These are phyloP conservation scores for Zygothrica quintamaculata DNA, from an alignment of 2,888 invertebrate genomes.

Conservation along the genomic window DNA sequence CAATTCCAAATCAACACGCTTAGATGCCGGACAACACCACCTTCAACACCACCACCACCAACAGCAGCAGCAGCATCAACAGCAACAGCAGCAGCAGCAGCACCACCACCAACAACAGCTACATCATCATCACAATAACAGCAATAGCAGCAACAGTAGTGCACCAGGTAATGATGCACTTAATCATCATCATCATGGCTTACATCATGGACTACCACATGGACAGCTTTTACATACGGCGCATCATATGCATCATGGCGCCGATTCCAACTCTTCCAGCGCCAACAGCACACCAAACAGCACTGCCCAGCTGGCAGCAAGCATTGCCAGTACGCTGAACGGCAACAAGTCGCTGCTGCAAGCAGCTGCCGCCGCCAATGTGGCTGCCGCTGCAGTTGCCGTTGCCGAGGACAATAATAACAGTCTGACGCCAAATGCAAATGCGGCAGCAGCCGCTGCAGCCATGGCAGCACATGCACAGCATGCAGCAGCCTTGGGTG, in stretches of 20 bases:
- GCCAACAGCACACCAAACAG: slow-evolving; percentile 85
- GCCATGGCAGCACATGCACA: slow-evolving; percentile 76
- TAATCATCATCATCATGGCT: slow-evolving; percentile 50
- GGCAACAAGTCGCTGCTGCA: slow-evolving; percentile 70
- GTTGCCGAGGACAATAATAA: slow-evolving; percentile 81
- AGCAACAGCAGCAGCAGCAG: slow-evolving; percentile 47
- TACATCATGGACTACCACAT: slow-evolving; percentile 61
- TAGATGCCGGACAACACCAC: slow-evolving; percentile 60
- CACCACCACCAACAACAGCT: slow-evolving; percentile 44
- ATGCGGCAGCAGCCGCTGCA: slow-evolving; percentile 63
- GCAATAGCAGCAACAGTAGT: slow-evolving; percentile 56
- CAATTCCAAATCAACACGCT: slow-evolving; percentile 64
- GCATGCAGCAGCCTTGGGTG: slow-evolving; percentile 82
- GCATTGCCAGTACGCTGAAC: slow-evolving; percentile 68
- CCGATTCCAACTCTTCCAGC: slow-evolving; percentile 83
- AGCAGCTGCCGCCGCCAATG: slow-evolving; percentile 62
- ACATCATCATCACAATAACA: slow-evolving; percentile 58
- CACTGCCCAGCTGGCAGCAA: slow-evolving; percentile 67
- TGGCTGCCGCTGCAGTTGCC: slow-evolving; percentile 53
- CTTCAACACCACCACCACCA: slow-evolving; percentile 45
- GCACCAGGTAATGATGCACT: slow-evolving; percentile 40
- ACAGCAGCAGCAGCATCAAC: slow-evolving; percentile 49
- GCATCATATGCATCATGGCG: slow-evolving; percentile 68
- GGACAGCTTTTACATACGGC: slow-evolving; percentile 53
- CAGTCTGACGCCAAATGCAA: slow-evolving; percentile 68